Evolutionary conservation across 1,140 invertebrate genomes (phyloP).

Genomic region (Glossosoma conforme): DNA sequence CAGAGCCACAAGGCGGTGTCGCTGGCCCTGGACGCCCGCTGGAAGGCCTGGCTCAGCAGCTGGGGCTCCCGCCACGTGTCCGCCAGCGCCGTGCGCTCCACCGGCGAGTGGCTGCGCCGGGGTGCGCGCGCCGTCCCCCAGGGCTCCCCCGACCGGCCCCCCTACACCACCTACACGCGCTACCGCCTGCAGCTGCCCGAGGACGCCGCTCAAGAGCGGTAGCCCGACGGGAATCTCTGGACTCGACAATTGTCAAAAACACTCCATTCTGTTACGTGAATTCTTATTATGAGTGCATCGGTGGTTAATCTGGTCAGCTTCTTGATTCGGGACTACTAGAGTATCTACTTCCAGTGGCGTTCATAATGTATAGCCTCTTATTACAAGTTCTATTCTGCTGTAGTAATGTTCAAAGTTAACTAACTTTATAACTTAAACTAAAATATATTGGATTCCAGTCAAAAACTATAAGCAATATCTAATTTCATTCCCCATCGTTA

Average conservation of each 20-base stretch:
- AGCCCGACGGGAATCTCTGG: not conserved
- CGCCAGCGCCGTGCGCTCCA: conserved; percentile 30
- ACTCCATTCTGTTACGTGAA: not conserved
- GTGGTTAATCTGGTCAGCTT: too few species aligned
- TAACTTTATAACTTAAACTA: too few species aligned
- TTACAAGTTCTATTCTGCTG: too few species aligned
- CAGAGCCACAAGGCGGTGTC: conserved; percentile 32
- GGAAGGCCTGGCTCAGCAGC: conserved; percentile 35
- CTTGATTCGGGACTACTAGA: too few species aligned
- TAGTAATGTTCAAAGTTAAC: too few species aligned
- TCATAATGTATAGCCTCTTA: too few species aligned
- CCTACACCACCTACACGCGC: conserved; percentile 18
- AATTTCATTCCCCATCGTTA: too few species aligned
- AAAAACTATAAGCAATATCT: too few species aligned
- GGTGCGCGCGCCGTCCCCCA: conserved; percentile 9
- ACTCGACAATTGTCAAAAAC: not conserved
- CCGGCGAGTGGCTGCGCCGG: conserved; percentile 35
- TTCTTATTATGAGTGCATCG: not conserved
- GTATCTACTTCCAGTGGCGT: too few species aligned
- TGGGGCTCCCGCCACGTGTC: conserved; percentile 33
- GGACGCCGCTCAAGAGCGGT: conserved; percentile 5
- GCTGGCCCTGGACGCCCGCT: conserved; percentile 35
- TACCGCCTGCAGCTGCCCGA: conserved; percentile 10
- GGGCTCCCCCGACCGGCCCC: conserved; percentile 7
- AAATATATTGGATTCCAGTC: too few species aligned